Conservation (phyloP, 2,797 vertebrate genomes). For the Anolis apletophallus region DNA sequence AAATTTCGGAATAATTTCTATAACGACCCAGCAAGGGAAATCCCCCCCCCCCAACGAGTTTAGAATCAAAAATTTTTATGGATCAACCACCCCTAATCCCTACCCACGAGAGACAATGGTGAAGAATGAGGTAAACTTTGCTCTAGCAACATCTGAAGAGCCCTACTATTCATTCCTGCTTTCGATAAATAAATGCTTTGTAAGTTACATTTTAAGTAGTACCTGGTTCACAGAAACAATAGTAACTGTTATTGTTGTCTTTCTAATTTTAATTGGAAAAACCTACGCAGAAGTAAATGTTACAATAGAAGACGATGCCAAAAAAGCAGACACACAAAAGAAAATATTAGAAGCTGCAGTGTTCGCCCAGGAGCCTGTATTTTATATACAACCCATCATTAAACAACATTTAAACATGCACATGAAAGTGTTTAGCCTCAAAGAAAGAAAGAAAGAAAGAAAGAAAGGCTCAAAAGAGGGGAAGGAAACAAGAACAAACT, state of each 20-base stretch:
- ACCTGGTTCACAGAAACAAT: background rate
- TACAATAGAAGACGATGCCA: background rate
- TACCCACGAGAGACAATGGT: background rate
- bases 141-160: background rate
- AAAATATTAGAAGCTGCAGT: background rate
- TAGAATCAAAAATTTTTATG: too few relatives aligned
- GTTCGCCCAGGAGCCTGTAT: background rate
- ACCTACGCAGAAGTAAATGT: background rate
- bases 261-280: background rate
- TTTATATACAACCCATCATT: slow-evolving; percentile 8
- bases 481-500: background rate
- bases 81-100: too few relatives aligned
- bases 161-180: background rate
- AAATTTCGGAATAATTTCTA: too few relatives aligned
- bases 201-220: background rate
- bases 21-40: too few relatives aligned
- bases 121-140: background rate
- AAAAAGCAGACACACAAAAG: background rate
- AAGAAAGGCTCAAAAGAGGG: background rate
- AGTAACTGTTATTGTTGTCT: background rate
- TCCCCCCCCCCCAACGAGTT: too few relatives aligned
- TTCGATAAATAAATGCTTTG: background rate
- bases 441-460: slow-evolving; percentile 20
- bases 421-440: slow-evolving; percentile 24
- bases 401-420: slow-evolving; percentile 29